Evolutionary conservation across 2,797 vertebrate genomes (phyloP), one percentile per base, ranked within the genome.

Genomic region (Chloroceryle inda): DNA sequence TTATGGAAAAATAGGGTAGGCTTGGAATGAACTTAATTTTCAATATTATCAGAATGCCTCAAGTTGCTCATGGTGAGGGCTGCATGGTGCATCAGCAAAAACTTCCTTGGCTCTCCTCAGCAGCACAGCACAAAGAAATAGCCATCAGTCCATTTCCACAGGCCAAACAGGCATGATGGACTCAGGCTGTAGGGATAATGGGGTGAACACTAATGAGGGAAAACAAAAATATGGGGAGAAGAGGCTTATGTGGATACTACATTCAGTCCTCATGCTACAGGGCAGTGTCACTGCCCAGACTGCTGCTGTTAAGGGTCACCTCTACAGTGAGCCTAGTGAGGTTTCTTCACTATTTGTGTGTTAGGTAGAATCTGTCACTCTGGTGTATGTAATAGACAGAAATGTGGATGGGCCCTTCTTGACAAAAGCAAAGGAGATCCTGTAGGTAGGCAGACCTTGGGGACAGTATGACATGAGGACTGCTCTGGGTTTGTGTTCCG

Each of bases 281-380:
- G 27, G 13, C 23, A 14, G 8, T 22, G 23, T 29, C 33, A 26
- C 13, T 52, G 55, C 29, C 82, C 53, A n/a, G 5, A 27, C 7
- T 61, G 16, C 16, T 42, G 15, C 5, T 55, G 13, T 10, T 26
- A 37, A 69, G 44, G 15, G 11, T 15, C 47, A 14, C 9, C 5
- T 13, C 29, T 69, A 22, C 23, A 49, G 38, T 0, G 8, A 58
- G 9, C 8, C 23, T 49, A 49, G 4, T 0, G 0, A 19, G 3
- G 3, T 76, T 68, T 73, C 15, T 61, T 73, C 42, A 33, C 20
- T 17, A 38, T 37, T 31, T 73, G 15, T 5, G 19, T 2, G 1
- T 37, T 21, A 81, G 44, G 31, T 3, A 50, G 13, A 68, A 83
- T 61, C 10, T 5, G 26, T 79, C 23, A 21, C 53, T 61, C 73